These are phyloP conservation scores for Jacana jacana DNA, from an alignment of 2,113 vertebrate genomes.

Conservation along the genomic window DNA sequence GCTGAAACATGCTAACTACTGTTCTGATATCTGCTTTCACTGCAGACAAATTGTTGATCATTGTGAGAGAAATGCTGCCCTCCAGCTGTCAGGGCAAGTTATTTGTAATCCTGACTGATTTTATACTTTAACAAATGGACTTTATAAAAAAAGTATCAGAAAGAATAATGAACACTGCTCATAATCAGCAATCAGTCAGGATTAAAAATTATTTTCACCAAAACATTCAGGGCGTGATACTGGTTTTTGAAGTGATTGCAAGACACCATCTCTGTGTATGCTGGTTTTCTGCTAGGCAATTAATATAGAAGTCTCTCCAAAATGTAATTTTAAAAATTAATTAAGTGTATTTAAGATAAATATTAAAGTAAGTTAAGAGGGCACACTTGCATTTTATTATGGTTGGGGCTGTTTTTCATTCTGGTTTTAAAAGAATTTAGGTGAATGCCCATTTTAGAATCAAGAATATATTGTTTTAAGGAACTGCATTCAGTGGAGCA, in stretches of 20 bases:
- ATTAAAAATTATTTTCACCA: not conserved
- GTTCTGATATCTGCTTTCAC: not conserved
- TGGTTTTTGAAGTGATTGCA: not conserved
- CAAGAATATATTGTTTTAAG: not conserved
- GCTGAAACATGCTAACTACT: not conserved
- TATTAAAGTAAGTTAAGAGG: not conserved
- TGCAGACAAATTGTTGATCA: not conserved
- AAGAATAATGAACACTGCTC: not conserved
- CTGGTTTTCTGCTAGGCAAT: not conserved
- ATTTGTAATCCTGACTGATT: not conserved
- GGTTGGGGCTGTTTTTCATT: not conserved
- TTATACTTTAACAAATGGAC: not conserved
- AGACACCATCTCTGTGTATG: not conserved
- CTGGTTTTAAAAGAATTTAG: not conserved
- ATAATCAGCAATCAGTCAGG: not conserved
- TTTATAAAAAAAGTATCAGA: not conserved
- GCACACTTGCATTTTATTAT: not conserved
- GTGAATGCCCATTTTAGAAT: not conserved
- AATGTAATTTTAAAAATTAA: not conserved
- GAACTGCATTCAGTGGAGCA: not conserved
- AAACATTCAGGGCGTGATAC: not conserved
- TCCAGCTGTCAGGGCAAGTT: conserved; percentile 60
- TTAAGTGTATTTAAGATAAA: not conserved
- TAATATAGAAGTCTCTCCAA: not conserved
- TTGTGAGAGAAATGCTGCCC: conserved; percentile 55